phyloP scores from a whole-genome alignment of 1,140 invertebrate genomes.

The Teleogryllus occipitalis region DNA sequence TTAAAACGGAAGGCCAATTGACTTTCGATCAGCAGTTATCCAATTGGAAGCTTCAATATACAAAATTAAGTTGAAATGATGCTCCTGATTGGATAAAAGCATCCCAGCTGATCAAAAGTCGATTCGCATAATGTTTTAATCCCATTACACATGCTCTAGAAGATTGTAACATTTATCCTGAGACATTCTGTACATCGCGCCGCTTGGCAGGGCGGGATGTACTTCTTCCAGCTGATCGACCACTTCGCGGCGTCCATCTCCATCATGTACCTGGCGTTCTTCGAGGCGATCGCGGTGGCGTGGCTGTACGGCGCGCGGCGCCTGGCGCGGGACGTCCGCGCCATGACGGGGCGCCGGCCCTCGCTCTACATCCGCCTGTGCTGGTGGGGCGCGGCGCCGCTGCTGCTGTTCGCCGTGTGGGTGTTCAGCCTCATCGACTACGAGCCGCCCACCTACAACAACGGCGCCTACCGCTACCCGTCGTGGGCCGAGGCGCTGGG shows the following conservation, averaged over 20 bases:
- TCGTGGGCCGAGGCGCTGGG: slow-evolving; percentile 75
- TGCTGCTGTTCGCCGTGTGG: slow-evolving; percentile 59
- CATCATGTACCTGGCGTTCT: slow-evolving; percentile 85
- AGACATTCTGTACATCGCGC: no score
- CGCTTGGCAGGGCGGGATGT: slow-evolving; percentile 69
- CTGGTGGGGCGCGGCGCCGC: slow-evolving; percentile 44
- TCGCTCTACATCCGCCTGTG: slow-evolving; percentile 75
- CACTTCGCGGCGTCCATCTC: slow-evolving; percentile 86
- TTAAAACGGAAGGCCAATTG: no score
- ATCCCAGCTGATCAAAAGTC: no score
- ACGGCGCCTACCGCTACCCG: slow-evolving; percentile 69
- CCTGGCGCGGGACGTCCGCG: slow-evolving; percentile 69
- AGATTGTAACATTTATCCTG: no score
- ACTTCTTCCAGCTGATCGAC: slow-evolving; percentile 86
- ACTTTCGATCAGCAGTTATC: no score
- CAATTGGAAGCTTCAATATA: no score
- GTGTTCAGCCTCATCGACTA: slow-evolving; percentile 81
- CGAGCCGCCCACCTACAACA: slow-evolving; percentile 68
- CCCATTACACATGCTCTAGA: no score
- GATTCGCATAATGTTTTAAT: no score
- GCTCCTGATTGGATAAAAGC: no score
- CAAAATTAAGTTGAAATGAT: no score
- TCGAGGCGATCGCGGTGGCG: slow-evolving; percentile 80
- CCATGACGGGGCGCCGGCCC: slow-evolving; percentile 76
- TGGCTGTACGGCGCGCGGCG: slow-evolving; percentile 86